Conservation (phyloP, 2,797 vertebrate species). For the Uromys caudimaculatus region DNA sequence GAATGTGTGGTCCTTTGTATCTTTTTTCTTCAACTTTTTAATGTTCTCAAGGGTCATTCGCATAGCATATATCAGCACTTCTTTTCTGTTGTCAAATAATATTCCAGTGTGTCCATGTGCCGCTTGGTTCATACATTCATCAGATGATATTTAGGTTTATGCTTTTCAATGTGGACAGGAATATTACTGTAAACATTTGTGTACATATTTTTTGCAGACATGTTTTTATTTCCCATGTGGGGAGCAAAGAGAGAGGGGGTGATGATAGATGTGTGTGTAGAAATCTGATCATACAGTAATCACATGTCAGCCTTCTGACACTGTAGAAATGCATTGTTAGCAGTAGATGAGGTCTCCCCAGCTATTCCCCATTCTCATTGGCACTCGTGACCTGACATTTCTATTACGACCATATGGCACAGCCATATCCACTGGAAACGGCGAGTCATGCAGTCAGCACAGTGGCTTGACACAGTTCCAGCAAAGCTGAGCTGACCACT, state of each 20-base stretch:
- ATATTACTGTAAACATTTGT: background rate
- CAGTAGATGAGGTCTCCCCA: background rate
- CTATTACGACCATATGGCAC: background rate
- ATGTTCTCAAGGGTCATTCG: background rate
- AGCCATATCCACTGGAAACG: background rate
- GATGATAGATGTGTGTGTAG: background rate
- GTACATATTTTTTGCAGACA: background rate
- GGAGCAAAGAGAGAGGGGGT: no score
- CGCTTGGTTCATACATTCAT: background rate
- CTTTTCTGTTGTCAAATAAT: slow-evolving; percentile 12
- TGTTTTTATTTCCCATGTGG: background rate
- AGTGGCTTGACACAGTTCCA: no score
- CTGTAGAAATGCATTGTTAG: background rate
- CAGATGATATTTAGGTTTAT: slow-evolving; percentile 23
- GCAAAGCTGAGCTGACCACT: no score
- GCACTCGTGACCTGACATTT: slow-evolving; percentile 38
- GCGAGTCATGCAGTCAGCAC: background rate
- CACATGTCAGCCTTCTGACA: background rate
- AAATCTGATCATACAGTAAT: background rate
- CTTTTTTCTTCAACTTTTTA: background rate
- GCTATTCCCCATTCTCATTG: background rate
- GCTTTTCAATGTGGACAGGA: background rate
- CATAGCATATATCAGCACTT: background rate
- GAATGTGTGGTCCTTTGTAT: background rate
- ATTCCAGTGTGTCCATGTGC: background rate